These are phyloP conservation scores for Chymomyza procnemis DNA, from an alignment of 2,888 invertebrate genomes.

Conservation along the genomic window DNA sequence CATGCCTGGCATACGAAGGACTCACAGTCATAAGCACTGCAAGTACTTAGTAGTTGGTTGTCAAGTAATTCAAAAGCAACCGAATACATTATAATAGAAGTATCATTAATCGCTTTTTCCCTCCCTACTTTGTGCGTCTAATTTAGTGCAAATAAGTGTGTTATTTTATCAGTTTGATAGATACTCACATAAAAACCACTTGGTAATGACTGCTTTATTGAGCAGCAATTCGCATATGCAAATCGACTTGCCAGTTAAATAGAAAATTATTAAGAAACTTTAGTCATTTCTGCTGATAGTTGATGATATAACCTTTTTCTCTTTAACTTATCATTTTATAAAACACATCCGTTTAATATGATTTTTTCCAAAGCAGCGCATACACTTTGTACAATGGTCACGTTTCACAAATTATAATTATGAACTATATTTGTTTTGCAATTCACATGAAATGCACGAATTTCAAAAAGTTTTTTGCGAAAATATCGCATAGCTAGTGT, in stretches of 20 bases:
- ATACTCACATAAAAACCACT: not conserved
- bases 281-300: no score
- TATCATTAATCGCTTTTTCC: not conserved
- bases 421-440: not conserved
- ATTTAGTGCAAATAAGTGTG: not conserved
- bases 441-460: not conserved
- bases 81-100: not conserved
- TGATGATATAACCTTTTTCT: no score
- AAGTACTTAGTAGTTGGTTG: not conserved
- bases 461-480: not conserved
- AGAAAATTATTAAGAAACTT: no score
- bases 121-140: not conserved
- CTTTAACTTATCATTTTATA: no score
- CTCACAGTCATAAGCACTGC: not conserved
- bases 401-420: no score
- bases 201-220: not conserved
- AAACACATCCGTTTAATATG: no score
- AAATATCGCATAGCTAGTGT: not conserved
- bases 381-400: no score
- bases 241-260: not conserved
- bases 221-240: not conserved
- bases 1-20: conserved; percentile 16
- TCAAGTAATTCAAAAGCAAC: not conserved
- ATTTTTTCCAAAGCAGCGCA: no score
- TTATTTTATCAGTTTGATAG: not conserved